phyloP scores from a whole-genome alignment of 1,140 invertebrate genomes.

The Zaprionus kolodkinae region DNA sequence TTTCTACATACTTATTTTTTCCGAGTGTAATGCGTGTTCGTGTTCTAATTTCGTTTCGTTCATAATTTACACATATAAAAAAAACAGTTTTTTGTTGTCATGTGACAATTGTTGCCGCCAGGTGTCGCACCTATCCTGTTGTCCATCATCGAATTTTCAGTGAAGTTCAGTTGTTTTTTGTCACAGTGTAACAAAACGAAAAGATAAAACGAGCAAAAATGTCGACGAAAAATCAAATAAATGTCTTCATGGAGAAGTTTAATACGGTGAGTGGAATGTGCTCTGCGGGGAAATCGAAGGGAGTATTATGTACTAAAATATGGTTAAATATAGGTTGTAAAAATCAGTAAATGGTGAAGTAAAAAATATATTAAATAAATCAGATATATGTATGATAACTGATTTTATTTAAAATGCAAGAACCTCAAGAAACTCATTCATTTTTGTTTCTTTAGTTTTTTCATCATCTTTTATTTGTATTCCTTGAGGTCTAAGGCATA shows the following conservation, averaged over 20 bases:
- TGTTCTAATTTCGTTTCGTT: not conserved
- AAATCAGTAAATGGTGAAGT: too few relatives aligned
- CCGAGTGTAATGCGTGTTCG: not conserved
- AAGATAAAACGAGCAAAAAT: slow-evolving; percentile 52
- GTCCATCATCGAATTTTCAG: not conserved
- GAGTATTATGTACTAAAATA: too few relatives aligned
- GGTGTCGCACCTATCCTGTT: slow-evolving; percentile 16
- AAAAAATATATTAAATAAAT: too few relatives aligned
- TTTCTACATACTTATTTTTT: not conserved
- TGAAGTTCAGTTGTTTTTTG: slow-evolving; percentile 3
- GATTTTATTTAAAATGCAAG: too few relatives aligned
- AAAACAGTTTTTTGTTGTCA: slow-evolving; percentile 15
- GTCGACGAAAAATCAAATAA: slow-evolving; percentile 83
- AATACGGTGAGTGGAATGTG: slow-evolving; percentile 77
- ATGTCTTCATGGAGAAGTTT: slow-evolving; percentile 83
- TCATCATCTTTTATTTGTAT: too few relatives aligned
- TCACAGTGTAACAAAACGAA: not conserved
- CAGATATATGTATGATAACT: not conserved
- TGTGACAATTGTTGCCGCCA: slow-evolving; percentile 39
- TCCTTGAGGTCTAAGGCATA: too few relatives aligned
- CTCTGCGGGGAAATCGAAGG: too few relatives aligned
- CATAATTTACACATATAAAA: not conserved
- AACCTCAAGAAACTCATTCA: too few relatives aligned
- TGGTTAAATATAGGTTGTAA: too few relatives aligned
- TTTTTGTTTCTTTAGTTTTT: too few relatives aligned